Evolutionary conservation across 2,113 vertebrate species (phyloP), one percentile per base, ranked within the genome.

Genomic region (Protobothrops mucrosquamatus): DNA sequence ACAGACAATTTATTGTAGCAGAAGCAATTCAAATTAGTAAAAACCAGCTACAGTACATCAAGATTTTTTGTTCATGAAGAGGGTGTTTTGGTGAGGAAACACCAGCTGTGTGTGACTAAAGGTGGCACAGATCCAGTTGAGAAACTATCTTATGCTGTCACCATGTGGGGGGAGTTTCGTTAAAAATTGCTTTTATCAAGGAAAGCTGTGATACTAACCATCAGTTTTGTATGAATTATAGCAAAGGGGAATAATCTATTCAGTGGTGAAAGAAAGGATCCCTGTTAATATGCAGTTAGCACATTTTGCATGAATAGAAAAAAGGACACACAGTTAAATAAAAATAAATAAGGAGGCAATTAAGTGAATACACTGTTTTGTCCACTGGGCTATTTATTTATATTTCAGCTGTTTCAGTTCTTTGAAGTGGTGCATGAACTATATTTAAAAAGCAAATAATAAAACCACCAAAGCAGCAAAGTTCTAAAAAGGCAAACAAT

Each of bases 61-160:
- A 96, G 94, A 95, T 95, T 96, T 90, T 96, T 97, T 98, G 96
- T 97, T 98, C 97, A 95, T 97, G 97, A 97, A 96, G 89, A 94
- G 95, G 96, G 94, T 97, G 95, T 97, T 97, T 97, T 96, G 95
- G 96, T 97, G 96, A 97, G 96, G 95, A 96, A 97, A 96, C 93
- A 95, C 96, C 97, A 98, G 97, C 97, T 97, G 96, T 97, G 96
- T 69, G 24, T 96, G 96, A 96, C 96, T 96, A 95, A 96, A 93
- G 95, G 91, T 97, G 97, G 97, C 98, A 96, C 86, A 91, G 89
- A 93, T 97, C 97, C 97, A 97, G 95, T 94, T 93, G 91, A 94
- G 95, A 95, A 95, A 92, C 92, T 94, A 94, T 94, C 93, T 96
- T 95, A 93, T 95, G 94, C 93, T 96, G 95, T 96, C 91, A 92